Evolutionary conservation across 2,797 vertebrate genomes (phyloP), one percentile per base, ranked within the genome.

Genomic region (Carcharodon carcharias): DNA sequence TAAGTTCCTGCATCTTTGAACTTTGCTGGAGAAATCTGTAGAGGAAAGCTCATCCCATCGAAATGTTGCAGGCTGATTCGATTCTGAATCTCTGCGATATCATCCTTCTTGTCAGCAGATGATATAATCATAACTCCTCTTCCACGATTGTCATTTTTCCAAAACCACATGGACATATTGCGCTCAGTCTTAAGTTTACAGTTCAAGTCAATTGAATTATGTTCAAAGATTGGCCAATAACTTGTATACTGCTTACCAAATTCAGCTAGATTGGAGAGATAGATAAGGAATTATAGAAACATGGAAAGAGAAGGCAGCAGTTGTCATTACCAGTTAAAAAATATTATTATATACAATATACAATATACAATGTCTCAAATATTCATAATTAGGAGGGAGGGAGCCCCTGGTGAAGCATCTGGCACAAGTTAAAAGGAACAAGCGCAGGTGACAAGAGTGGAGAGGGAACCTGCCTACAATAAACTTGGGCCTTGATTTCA

Each of bases 1-100:
- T 65, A 92, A 40, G 5, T 92, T 61, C 89, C 89, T 40, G 58
- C 89, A 63, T 92, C 89, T 92, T 92, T 58, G 65, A 92, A 92
- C 35, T 40, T 6, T 18, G 35, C 35, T 40, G 89, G 89, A 21
- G 16, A 92, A 63, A 92, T 40, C 18, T 92, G 58, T 8, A 92
- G 16, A 23, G 89, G 89, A 40, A 92, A 92, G 35, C 58, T 92
- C 89, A 9, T 92, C 35, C 89, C 58, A 40, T 92, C 35, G 23
- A 92, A 92, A 2, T 63, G 12, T 92, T 21, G 14, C 35, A 40
- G 58, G 14, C 4, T 65, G 89, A 92, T 23, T 92, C 58, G 89
- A 92, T 92, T 92, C 89, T n/a, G 35, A 92, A n/a, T 8, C 14
- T 35, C 6, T 63, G 18, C n/a, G 58, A 21, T 92, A 63, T 21